Conservation (phyloP, 2,113 vertebrate species). For the Oreotrochilus melanogaster region DNA sequence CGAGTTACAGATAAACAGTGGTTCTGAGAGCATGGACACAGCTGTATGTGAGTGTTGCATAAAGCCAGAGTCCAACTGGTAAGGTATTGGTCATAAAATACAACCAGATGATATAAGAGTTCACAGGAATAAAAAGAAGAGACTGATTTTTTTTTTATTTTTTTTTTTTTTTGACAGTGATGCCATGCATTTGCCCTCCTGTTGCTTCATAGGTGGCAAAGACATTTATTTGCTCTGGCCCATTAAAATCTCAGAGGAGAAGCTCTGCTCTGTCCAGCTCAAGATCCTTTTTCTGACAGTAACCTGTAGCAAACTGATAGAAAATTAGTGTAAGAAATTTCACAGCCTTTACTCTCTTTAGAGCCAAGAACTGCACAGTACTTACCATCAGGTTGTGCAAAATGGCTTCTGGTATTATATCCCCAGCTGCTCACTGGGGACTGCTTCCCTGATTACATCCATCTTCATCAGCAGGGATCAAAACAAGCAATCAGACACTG, state of each 20-base stretch:
- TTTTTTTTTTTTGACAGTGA: background rate
- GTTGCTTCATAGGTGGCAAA: background rate
- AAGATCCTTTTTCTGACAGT: background rate
- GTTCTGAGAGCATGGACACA: background rate
- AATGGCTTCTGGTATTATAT: background rate
- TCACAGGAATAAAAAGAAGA: background rate
- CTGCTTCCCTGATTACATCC: background rate
- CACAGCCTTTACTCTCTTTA: background rate
- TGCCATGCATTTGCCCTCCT: background rate
- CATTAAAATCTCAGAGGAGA: background rate
- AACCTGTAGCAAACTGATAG: background rate
- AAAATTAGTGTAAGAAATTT: background rate
- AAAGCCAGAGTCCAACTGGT: background rate
- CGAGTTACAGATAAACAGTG: background rate
- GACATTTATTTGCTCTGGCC: background rate
- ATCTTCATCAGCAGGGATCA: conserved; percentile 6
- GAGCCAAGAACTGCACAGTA: background rate
- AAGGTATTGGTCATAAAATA: background rate
- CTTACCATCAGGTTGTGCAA: conserved; percentile 3
- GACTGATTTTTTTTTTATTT: background rate
- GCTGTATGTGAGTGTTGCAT: background rate
- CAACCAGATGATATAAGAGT: background rate
- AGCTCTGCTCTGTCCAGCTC: background rate
- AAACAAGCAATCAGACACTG: conserved; percentile 32
- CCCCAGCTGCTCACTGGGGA: background rate